A percentile compares a stretch with the other conserved stretches of the same genome.
Evolutionary conservation across 2,113 vertebrate species (phyloP).

Genomic region (Erinaceus europaeus): DNA sequence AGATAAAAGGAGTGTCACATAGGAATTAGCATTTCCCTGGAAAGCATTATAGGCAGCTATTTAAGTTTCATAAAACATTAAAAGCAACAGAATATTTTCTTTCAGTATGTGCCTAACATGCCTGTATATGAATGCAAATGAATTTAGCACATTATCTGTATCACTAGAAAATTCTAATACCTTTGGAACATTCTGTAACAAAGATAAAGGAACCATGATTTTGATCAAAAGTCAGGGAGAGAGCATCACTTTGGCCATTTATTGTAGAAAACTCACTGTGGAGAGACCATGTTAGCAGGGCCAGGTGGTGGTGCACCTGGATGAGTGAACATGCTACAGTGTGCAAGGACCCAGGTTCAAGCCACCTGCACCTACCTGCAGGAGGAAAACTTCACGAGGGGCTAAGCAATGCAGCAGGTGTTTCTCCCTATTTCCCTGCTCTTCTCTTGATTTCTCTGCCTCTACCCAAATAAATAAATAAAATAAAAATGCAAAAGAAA

Average conservation of each 20-base stretch:
- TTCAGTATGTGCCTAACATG: background rate
- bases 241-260: background rate
- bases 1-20: background rate
- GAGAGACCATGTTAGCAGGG: too few species aligned
- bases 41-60: background rate
- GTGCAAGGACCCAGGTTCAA: too few species aligned
- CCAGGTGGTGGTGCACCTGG: too few species aligned
- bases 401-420: too few species aligned
- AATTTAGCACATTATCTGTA: background rate
- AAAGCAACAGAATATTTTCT: background rate
- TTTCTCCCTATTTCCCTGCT: too few species aligned
- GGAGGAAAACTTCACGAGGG: too few species aligned
- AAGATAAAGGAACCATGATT: background rate
- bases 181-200: background rate
- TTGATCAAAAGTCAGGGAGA: background rate
- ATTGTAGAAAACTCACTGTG: background rate
- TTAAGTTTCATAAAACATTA: constrained; percentile 4
- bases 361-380: too few species aligned
- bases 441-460: too few species aligned
- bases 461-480: too few species aligned
- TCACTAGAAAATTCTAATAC: background rate
- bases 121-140: background rate
- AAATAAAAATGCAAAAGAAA: too few species aligned
- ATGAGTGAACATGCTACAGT: too few species aligned
- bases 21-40: background rate